Evolutionary conservation across 2,888 invertebrate species (phyloP).

Genomic region (Meta bourneti): DNA sequence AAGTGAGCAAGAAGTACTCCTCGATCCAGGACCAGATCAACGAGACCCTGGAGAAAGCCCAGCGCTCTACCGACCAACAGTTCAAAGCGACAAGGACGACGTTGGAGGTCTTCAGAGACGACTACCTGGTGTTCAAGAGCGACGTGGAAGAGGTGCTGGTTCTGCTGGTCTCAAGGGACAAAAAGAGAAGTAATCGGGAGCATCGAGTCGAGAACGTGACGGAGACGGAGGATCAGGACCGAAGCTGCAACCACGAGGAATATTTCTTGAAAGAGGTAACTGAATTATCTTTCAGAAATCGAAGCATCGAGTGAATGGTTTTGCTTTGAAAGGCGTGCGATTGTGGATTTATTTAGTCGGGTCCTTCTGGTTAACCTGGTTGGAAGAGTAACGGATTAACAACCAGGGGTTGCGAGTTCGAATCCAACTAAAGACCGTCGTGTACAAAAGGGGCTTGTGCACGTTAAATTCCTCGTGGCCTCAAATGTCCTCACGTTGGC

Average conservation of each 20-base stretch:
- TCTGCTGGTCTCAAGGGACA: no score
- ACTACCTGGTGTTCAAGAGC: neutral
- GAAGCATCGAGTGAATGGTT: no score
- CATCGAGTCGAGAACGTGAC: neutral
- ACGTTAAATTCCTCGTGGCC: no score
- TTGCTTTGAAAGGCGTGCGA: no score
- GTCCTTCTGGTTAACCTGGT: no score
- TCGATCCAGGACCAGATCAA: neutral
- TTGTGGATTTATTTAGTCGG: no score
- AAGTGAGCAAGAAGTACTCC: neutral
- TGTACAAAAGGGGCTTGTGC: no score
- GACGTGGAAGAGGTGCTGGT: neutral
- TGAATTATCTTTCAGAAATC: neutral
- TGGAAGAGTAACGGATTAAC: no score
- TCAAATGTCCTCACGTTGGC: no score
- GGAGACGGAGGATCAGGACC: neutral
- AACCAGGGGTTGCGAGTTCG: no score
- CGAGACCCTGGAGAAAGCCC: neutral
- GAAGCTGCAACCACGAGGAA: neutral
- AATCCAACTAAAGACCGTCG: no score
- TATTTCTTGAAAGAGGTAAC: neutral
- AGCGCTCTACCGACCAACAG: neutral
- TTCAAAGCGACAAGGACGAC: neutral
- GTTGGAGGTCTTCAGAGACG: neutral
- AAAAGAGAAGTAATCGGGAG: neutral